These are phyloP conservation scores for Montifringilla adamsi DNA, from an alignment of 2,113 vertebrate species.

Conservation along the genomic window DNA sequence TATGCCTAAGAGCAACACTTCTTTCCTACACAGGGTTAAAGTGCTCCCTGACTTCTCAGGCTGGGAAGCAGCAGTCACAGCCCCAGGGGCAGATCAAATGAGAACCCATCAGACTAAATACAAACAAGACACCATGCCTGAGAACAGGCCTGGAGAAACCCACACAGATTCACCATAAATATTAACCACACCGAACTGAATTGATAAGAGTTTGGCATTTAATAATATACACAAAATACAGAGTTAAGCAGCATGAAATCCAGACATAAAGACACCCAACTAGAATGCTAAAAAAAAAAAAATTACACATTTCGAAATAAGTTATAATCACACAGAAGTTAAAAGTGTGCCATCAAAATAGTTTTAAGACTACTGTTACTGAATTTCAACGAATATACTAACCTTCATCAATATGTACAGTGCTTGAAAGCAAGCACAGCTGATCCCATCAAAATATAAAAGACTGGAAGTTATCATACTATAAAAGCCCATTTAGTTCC, in stretches of 20 bases:
- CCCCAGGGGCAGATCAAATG: not conserved
- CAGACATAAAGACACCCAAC: not conserved
- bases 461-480: not conserved
- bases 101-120: not conserved
- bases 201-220: not conserved
- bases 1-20: not conserved
- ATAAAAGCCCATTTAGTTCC: not conserved
- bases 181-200: not conserved
- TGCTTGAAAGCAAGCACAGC: not conserved
- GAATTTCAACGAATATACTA: not conserved
- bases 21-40: not conserved
- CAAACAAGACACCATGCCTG: not conserved
- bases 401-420: not conserved
- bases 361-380: not conserved
- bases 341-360: not conserved
- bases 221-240: not conserved
- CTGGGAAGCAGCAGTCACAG: not conserved
- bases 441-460: not conserved
- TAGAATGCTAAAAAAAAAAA: not conserved
- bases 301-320: not conserved
- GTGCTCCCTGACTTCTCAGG: not conserved
- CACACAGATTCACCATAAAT: not conserved
- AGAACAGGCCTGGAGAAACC: not conserved
- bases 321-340: not conserved
- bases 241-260: not conserved